phyloP scores from a whole-genome alignment of 2,888 invertebrate genomes.

The Galerucella pusilla region DNA sequence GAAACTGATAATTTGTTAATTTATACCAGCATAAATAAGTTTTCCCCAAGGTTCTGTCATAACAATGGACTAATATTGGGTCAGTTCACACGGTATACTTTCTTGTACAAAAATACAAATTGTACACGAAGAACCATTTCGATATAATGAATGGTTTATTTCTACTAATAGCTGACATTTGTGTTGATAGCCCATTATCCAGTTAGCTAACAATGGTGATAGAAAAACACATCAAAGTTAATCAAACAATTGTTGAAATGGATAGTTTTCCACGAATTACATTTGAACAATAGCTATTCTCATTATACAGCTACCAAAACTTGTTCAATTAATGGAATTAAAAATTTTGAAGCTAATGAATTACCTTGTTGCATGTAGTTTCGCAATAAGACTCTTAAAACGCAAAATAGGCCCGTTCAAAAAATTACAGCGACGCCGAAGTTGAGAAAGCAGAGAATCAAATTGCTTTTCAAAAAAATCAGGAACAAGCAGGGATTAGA shows the following conservation, averaged over 20 bases:
- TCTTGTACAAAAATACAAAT: no score
- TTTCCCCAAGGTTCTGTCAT: no score
- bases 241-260: neutral
- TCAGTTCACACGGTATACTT: no score
- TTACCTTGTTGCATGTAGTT: conserved; percentile 34
- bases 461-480: no score
- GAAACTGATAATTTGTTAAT: no score
- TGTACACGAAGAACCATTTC: no score
- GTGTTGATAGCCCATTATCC: neutral
- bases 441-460: neutral
- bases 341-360: conserved; percentile 37
- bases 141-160: no score
- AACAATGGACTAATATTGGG: no score
- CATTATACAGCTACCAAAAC: conserved; percentile 17
- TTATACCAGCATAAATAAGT: no score
- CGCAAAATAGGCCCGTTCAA: neutral
- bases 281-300: neutral
- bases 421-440: neutral
- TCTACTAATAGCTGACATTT: neutral
- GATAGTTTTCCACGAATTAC: neutral
- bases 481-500: no score
- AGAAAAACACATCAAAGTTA: neutral
- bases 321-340: conserved; percentile 37
- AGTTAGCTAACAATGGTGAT: neutral
- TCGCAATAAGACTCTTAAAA: conserved; percentile 23